A percentile compares a stretch with the other conserved stretches of the same genome.
phyloP scores from a whole-genome alignment of 1,140 invertebrate species.

The Drosophila bifasciata region DNA sequence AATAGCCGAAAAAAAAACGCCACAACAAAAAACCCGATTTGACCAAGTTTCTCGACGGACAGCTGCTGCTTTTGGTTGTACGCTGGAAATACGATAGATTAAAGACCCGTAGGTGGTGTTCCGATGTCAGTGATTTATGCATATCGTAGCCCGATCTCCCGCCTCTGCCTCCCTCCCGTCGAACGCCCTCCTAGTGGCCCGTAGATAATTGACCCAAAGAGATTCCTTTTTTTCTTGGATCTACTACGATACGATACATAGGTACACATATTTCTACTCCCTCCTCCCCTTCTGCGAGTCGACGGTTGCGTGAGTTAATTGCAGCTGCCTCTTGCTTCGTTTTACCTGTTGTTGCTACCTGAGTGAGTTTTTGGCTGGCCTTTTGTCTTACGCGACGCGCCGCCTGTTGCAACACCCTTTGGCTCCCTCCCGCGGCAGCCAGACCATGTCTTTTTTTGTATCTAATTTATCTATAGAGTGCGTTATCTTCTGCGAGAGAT shows the following conservation, averaged over 20 bases:
- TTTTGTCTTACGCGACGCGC: constrained; percentile 37
- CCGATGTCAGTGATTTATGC: constrained; percentile 46
- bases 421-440: constrained; percentile 22
- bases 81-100: constrained; percentile 37
- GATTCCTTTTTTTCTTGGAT: constrained; percentile 45
- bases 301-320: constrained; percentile 62
- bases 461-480: constrained; percentile 46
- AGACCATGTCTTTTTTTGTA: constrained; percentile 18
- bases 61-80: constrained; percentile 27
- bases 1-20: constrained; percentile 1
- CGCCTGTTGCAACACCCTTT: constrained; percentile 67
- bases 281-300: not conserved
- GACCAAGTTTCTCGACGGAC: constrained; percentile 34
- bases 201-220: constrained; percentile 64
- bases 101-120: constrained; percentile 49
- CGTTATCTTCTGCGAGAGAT: constrained; percentile 40
- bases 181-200: constrained; percentile 33
- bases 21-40: constrained; percentile 41
- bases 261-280: not conserved
- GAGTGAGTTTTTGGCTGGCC: constrained; percentile 8
- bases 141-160: constrained; percentile 10
- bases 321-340: constrained; percentile 44
- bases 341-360: constrained; percentile 62
- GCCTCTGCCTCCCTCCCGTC: constrained; percentile 25
- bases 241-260: not conserved